These are phyloP conservation scores for Volucella bombylans DNA, from an alignment of 2,888 invertebrate species.

Conservation along the genomic window DNA sequence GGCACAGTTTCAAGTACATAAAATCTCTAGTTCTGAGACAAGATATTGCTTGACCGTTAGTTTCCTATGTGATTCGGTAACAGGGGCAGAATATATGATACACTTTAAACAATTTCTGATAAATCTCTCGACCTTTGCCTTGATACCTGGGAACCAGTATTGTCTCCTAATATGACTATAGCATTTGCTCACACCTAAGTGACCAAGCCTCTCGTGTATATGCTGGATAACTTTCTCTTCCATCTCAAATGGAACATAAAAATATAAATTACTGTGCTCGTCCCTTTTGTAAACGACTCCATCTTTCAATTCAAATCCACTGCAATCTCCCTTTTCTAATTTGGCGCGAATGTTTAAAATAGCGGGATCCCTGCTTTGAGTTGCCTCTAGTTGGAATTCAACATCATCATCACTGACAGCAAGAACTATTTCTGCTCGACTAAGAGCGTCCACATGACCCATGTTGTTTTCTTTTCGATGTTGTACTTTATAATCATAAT, in stretches of 20 bases:
- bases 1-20: too few relatives aligned
- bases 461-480: constrained; percentile 70
- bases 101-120: background rate
- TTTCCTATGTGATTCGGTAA: too few relatives aligned
- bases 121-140: background rate
- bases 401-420: background rate
- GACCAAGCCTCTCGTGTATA: background rate
- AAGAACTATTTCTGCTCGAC: constrained; percentile 45
- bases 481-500: constrained; percentile 60
- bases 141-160: constrained; percentile 11
- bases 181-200: background rate
- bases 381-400: background rate
- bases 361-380: background rate
- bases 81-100: background rate
- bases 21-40: too few relatives aligned
- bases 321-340: constrained; percentile 14
- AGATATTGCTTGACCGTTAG: too few relatives aligned
- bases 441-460: constrained; percentile 77
- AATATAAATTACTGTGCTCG: background rate
- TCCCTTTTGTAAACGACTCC: background rate
- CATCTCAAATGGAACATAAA: background rate
- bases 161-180: background rate
- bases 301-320: background rate
- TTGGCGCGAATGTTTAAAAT: constrained; percentile 40
- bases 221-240: background rate